Evolutionary conservation across 2,888 invertebrate genomes (phyloP).

Genomic region (Ypsolopha sequella): DNA sequence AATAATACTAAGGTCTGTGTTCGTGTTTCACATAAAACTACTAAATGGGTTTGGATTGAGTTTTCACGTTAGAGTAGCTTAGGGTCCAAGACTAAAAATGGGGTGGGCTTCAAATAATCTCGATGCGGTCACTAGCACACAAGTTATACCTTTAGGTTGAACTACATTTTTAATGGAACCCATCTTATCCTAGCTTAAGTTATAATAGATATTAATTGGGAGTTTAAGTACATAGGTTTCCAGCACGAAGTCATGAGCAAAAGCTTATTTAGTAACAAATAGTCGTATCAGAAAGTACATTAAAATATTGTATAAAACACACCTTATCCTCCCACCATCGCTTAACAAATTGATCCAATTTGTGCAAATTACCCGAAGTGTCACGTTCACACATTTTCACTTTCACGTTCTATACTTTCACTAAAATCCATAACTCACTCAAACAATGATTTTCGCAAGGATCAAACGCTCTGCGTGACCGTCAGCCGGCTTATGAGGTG

Average conservation of each 20-base stretch:
- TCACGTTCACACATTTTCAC: conserved; percentile 22
- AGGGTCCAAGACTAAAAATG: no score
- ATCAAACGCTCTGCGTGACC: conserved; percentile 15
- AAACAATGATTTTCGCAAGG: conserved; percentile 11
- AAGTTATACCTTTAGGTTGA: no score
- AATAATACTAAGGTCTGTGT: no score
- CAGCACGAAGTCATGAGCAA: neutral
- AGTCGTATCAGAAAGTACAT: neutral
- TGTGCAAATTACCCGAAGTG: conserved; percentile 30
- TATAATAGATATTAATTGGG: neutral
- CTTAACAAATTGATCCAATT: conserved; percentile 42
- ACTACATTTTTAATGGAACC: neutral
- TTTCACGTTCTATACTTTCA: neutral
- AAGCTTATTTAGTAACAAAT: neutral
- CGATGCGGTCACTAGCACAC: no score
- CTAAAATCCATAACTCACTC: neutral
- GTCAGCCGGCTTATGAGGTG: neutral
- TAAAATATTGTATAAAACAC: conserved; percentile 12
- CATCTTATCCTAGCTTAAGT: neutral
- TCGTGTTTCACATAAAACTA: no score
- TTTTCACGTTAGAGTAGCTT: no score
- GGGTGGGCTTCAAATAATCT: no score
- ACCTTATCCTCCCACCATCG: conserved; percentile 57
- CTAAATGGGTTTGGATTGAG: no score
- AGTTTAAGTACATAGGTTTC: neutral